A percentile compares a stretch with the other conserved stretches of the same genome.
Evolutionary conservation across 2,113 vertebrate species (phyloP).

Genomic region (Ageneiosus marmoratus): DNA sequence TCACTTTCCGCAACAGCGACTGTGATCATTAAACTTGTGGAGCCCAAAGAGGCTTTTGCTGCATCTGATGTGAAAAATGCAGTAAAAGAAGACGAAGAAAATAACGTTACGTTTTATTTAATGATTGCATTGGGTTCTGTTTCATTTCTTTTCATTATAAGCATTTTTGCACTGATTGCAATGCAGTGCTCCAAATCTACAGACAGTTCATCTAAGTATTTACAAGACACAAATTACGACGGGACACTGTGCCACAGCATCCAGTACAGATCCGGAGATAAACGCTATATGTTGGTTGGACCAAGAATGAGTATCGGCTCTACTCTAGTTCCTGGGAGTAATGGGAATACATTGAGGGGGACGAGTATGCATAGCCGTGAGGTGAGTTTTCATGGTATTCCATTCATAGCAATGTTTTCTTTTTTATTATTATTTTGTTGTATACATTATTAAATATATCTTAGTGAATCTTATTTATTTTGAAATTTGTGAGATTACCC

Average conservation of each 20-base stretch:
- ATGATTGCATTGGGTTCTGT: constrained; percentile 62
- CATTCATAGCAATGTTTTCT: background rate
- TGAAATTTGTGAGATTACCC: background rate
- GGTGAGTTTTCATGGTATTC: background rate
- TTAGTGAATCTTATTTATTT: no score
- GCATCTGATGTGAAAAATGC: constrained; percentile 56
- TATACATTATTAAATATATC: background rate
- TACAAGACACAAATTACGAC: constrained; percentile 61
- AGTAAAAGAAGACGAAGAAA: constrained; percentile 47
- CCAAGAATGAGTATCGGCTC: constrained; percentile 68
- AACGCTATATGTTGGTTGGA: constrained; percentile 68
- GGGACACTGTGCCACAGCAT: constrained; percentile 69
- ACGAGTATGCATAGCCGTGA: background rate
- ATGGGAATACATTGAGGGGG: constrained; percentile 46
- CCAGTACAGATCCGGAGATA: constrained; percentile 70
- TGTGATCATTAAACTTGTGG: constrained; percentile 51
- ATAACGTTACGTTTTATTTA: constrained; percentile 57
- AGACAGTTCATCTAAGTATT: constrained; percentile 60
- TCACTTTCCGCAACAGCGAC: constrained; percentile 56
- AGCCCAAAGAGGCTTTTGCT: constrained; percentile 56
- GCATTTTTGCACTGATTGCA: constrained; percentile 53
- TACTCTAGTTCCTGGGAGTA: constrained; percentile 51
- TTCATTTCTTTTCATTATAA: constrained; percentile 61
- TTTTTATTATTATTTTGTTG: background rate
- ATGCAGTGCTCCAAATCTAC: constrained; percentile 61